Base-by-base conservation (phyloP, 1,140 invertebrate genomes). In the Metaphire vulgaris region DNA sequence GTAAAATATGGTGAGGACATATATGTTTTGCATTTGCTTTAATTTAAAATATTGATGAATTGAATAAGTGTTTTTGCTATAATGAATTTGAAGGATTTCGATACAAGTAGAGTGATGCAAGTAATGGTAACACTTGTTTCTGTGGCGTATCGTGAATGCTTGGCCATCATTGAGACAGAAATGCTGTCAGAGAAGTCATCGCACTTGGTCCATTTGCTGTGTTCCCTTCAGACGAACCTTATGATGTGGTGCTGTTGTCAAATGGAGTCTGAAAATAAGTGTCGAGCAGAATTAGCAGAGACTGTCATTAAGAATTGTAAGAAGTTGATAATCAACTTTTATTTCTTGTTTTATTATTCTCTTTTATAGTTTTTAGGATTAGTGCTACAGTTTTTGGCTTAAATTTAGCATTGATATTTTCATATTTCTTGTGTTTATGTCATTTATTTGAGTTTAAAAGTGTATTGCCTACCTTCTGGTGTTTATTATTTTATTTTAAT, bases 101-200 rank as follows among this genome's bases (percentile, higher is more conserved):
- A 83, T 31, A 31, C 77, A n/a, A 71, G 32, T 2, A 76, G 72
- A 29, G 81, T 82, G 1, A 56, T 86, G 65, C 79, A 80, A 21
- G 81, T 86, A 66, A 83, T 86, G 83, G 82, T 82, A 72, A 85
- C 82, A 15, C 80, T 86, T 79, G 79, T 85, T 33, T 78, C 81
- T 41, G 85, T 86, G 33, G 82, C 83, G 6, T 80, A 77, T 56
- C 82, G 82, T 69, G 84, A 86, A 74, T 74, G 2, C 56, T n/a
- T 30, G 15, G 21, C 16, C 14, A n/a, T 33, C 29, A 81, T 83
- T 34, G 65, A 77, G 71, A 16, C 33, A 34, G 69, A 64, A 1
- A 68, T 79, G 31, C 68, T 30, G 80, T 28, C 80, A 74, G 81
- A 81, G 34, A 81, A 84, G 78, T 79, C 84, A n/a, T 78, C 79